Base-by-base conservation (phyloP, 2,888 invertebrate species). In the Drosophila ezoana region DNA sequence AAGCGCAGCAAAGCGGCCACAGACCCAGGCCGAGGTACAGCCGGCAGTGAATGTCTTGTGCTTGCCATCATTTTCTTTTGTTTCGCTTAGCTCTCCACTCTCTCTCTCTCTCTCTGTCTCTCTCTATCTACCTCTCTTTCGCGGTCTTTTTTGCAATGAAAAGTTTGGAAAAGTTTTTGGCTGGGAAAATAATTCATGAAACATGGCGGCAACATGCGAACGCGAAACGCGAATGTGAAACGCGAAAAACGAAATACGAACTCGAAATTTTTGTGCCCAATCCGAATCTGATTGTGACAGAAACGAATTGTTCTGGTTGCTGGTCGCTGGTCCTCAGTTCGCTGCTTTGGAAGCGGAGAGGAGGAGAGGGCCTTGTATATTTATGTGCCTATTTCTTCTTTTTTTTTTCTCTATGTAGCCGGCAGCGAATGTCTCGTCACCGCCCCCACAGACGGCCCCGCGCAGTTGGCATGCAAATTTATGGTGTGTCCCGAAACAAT, bases 241-340 rank as follows among this genome's bases (percentile, higher is more conserved):
- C 28, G 53, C 59, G 45, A 60, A 70, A 70, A 63, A 68, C 73
- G 72, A 82, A 66, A 66, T 52, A 73, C 71, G 68, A 58, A 61
- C 64, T 63, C 48, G 28, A 87, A 82, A 90, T 86, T 89, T 89
- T 81, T 89, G 87, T 81, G 68, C 81, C 82, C 79, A 79, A 85
- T 77, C 79, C 89, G 84, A 90, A 90, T 90, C 90, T 90, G 90
- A 90, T 90, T 90, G 90, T 90, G 90, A 90, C 90, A 90, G 81
- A 90, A 90, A 90, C 87, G 90, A 90, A 90, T 90, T 89, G 90
- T 90, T 90, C 81, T 80, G 79, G 74, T 79, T 79, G 76, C 75
- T 37, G 61, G 35, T 57, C 23, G 48, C 41, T 54, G 41, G 38
- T 62, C 43, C 63, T 58, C 62, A 61, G 75, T 59, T 59, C 61